phyloP scores from a whole-genome alignment of 2,888 invertebrate species.

The Flabesymbios commensalis region DNA sequence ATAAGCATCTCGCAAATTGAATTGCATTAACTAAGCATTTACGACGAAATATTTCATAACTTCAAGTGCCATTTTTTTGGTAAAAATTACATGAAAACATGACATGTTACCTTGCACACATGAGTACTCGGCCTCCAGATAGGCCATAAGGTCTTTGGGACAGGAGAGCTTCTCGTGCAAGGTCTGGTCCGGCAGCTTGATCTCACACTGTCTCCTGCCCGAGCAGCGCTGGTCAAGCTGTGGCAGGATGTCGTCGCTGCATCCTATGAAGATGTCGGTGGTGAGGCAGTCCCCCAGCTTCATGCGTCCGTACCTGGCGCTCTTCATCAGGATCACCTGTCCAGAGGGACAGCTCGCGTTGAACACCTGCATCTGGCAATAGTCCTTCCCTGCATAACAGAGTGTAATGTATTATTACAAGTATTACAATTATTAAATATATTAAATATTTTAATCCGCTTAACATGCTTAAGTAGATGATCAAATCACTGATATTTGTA shows the following conservation, averaged over 20 bases:
- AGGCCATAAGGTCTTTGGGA: conserved; percentile 21
- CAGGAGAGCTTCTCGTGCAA: conserved; percentile 14
- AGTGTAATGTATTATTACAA: too few species aligned
- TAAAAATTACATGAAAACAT: too few species aligned
- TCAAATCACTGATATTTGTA: too few species aligned
- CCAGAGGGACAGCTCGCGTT: conserved; percentile 16
- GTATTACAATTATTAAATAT: too few species aligned
- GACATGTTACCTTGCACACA: conserved; percentile 14
- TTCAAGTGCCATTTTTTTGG: too few species aligned
- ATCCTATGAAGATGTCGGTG: conserved; percentile 18
- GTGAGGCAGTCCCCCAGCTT: conserved; percentile 17
- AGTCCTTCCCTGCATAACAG: conserved; percentile 16
- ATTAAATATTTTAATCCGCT: too few species aligned
- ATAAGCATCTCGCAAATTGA: too few species aligned
- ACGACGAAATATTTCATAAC: too few species aligned
- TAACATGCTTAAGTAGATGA: too few species aligned
- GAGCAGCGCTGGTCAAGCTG: conserved; percentile 17
- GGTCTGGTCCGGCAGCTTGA: conserved; percentile 13
- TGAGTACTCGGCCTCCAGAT: conserved; percentile 20
- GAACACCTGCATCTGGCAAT: conserved; percentile 19
- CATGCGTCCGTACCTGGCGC: conserved; percentile 21
- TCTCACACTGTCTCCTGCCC: conserved; percentile 13
- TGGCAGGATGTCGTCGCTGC: conserved; percentile 11
- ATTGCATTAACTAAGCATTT: too few species aligned
- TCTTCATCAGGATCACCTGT: conserved; percentile 17